Base-by-base conservation (phyloP, 1,140 invertebrate genomes). In the Heliconius hewitsoni region DNA sequence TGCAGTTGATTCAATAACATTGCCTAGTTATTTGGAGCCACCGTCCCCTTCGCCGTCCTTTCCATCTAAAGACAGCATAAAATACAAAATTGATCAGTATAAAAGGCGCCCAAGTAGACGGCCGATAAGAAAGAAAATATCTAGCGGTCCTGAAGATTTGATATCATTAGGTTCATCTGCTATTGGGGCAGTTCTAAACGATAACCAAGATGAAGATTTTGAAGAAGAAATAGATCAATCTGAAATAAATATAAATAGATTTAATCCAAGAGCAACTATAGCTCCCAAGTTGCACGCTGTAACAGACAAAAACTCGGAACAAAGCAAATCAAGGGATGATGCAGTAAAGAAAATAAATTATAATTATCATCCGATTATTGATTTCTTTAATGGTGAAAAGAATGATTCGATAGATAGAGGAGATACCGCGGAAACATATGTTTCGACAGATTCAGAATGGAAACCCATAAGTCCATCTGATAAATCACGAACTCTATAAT, bases 291-390 rank as follows among this genome's bases (percentile, higher is more conserved):
- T 92, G 23, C 83, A 87, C n/a, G 83, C 87, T 73, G 80, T 86
- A 8, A 89, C 87, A 8, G 60, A 88, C 89, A 27, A 87, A 76
- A 76, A 81, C 85, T 81, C 81, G 71, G 87, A 90, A 55, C 81
- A 87, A 60, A 86, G 37, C 73, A 84, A 84, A 78, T 37, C 79
- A 52, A 71, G 34, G n/a, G 86, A 80, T 55, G 85, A 88, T 75
- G 82, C 1, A 87, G 86, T 83, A 84, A 95, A 96, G 87, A 94
- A 96, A 85, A 95, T 97, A 55, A 98, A 98, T 93, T 98, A 98
- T 85, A 97, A 97, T 88, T 98, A 98, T 86, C 97, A 98, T 91
- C 97, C 97, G 3, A 98, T 98, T 74, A 97, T 98, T 81, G 97
- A 98, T 85, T 98, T 97, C 89, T 98, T 98, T 88, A 90, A 91